Evolutionary conservation across 2,113 vertebrate species (phyloP), one percentile per base, ranked within the genome.

Genomic region (Sander lucioperca): DNA sequence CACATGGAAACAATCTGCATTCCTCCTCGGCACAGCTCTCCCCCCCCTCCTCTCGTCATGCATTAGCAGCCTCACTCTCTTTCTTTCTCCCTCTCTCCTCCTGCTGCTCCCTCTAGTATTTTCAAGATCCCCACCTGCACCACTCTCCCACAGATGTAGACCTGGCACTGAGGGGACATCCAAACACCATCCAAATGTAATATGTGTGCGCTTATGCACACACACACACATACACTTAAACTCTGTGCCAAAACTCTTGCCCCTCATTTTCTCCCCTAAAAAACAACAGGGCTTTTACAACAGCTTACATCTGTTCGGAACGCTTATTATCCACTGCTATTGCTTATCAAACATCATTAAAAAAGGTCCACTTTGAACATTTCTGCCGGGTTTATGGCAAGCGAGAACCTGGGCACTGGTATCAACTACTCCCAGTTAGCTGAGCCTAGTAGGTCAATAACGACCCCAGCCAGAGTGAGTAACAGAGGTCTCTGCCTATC

Each of bases 1-100:
- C 94, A 94, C 92, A 95, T 95, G 94, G 94, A 95, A 94, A 88
- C 92, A 92, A 94, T 95, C 90, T 94, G 86, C 91, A 93, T 90
- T 89, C 90, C 90, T 93, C 88, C 79, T 85, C 84, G 12, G 83
- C 84, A 74, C 83, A 74, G 82, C 86, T 77, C 87, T 67, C 50
- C 23, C 45, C 62, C 19, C 53, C 27, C 58, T 19, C 36, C 33
- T 36, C 70, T 33, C 63, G 50, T 59, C 56, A 47, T 84, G 77
- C 86, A 92, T 89, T 80, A 71, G 79, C 88, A 79, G 80, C 81
- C 63, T 43, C 86, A n/a, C 77, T 61, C 84, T 83, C 82, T 57
- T 79, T 79, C 59, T 76, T 71, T 67, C 54, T 50, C 70, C 14
- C 88, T 53, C 79, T 53, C 78, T 78, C 80, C 85, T 88, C 86